Percentiles rank a stretch among this genome's conserved stretches.
These are phyloP conservation scores for Diuraphis noxia DNA, from an alignment of 1,140 invertebrate genomes.

Conservation along the genomic window DNA sequence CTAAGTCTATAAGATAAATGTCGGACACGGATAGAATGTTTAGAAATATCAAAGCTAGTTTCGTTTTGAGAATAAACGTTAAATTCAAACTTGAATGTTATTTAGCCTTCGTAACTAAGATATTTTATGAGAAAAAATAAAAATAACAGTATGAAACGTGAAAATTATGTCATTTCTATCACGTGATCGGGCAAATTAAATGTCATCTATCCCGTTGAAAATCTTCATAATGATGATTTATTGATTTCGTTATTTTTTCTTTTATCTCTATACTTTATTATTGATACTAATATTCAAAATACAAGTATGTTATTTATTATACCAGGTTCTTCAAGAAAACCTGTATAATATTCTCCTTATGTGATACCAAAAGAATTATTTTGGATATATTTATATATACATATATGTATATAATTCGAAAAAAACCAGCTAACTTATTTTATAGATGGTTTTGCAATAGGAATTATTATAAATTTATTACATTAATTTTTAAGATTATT, in stretches of 20 bases:
- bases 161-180: slow-evolving; percentile 22
- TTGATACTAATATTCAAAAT: slow-evolving; percentile 16
- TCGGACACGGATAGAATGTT: background rate
- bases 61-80: background rate
- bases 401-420: no score
- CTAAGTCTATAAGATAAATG: background rate
- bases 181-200: slow-evolving; percentile 9
- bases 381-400: no score
- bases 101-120: background rate
- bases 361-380: background rate
- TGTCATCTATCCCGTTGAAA: background rate
- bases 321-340: background rate
- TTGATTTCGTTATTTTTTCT: background rate
- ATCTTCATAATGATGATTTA: slow-evolving; percentile 21
- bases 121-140: background rate
- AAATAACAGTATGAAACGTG: background rate
- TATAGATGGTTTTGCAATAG: background rate
- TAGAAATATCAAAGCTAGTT: background rate
- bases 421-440: background rate
- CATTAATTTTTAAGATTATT: no score
- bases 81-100: background rate
- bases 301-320: background rate
- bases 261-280: background rate
- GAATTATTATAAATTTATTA: background rate
- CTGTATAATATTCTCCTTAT: background rate